Base-by-base conservation (phyloP, 1,140 invertebrate species). In the Linepithema humile region DNA sequence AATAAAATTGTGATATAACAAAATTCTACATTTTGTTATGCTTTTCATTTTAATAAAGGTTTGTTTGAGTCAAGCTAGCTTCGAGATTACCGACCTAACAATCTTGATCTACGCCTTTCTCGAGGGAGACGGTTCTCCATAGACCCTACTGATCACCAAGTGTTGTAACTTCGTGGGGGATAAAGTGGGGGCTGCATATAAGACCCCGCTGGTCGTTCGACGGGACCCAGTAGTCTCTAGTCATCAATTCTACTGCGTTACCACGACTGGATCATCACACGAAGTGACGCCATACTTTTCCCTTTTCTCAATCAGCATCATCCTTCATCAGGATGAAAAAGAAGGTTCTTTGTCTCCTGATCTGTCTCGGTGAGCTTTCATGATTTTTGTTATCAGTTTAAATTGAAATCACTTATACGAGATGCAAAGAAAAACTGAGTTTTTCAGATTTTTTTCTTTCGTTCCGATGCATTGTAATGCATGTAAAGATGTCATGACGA, bases 41-140 rank as follows among this genome's bases (percentile, higher is more conserved):
- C 7, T 48, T 67, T 20, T 50, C 4, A 15, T 59, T 55, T 62
- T 20, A 38, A 43, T 0, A 1, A 89, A 90, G 97, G 97, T 87
- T 98, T 99, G 91, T 99, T n/a, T n/a, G n/a, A 95, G 99, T 99
- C 90, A 98, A 98, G 93, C 95, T 99, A 86, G 98, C 99, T 38
- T 99, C 99, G 50, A 98, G 98, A 91, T 95, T 99, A 91, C 98
- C 99, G 90, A 98, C 98, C 89, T 98, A 98, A 75, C 98, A n/a
- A n/a, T n/a, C n/a, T n/a, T n/a, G n/a, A n/a, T n/a, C 99, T 94
- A 99, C 99, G 3, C 99, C 99, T 77, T 99, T 99, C 92, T 98
- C 98, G 69, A 98, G 98, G 95, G 99, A 99, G 83, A 85, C 70
- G 86, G 83, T 86, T 91, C 88, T 88, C 88, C 84, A 90, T 86